Evolutionary conservation across 2,888 invertebrate genomes (phyloP).

Genomic region (Drymonia ruficornis): DNA sequence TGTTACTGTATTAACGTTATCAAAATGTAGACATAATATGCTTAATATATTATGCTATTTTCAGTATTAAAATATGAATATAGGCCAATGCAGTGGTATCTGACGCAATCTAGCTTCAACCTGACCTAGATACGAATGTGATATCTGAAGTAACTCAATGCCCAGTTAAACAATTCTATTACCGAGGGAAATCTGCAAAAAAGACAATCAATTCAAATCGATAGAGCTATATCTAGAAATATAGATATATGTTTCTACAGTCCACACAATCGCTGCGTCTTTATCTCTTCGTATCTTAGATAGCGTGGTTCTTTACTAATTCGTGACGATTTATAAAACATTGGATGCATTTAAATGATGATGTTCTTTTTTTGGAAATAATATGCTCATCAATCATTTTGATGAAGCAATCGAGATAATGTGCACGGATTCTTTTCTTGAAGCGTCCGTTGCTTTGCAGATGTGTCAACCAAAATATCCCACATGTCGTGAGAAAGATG

Average conservation of each 20-base stretch:
- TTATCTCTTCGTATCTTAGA: not conserved
- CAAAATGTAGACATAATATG: not conserved
- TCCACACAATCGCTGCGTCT: not conserved
- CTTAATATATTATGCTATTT: not conserved
- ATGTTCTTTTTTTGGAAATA: not conserved
- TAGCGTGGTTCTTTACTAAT: not conserved
- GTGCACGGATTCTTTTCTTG: not conserved
- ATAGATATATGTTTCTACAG: too few relatives aligned
- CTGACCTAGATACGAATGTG: slow-evolving; percentile 25
- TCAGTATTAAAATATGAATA: not conserved
- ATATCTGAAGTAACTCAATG: slow-evolving; percentile 26
- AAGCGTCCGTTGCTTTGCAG: not conserved
- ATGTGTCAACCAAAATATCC: not conserved
- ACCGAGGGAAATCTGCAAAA: not conserved
- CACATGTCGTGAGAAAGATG: not conserved
- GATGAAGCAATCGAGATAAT: not conserved
- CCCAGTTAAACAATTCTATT: not conserved
- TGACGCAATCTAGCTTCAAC: slow-evolving; percentile 11
- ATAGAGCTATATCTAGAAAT: too few relatives aligned
- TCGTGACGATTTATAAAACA: too few relatives aligned
- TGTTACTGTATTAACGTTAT: not conserved
- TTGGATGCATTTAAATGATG: not conserved
- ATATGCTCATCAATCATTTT: not conserved
- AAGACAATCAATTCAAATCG: too few relatives aligned
- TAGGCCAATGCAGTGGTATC: slow-evolving; percentile 5